These are phyloP conservation scores for Hypselothyrea guttata DNA, from an alignment of 2,888 invertebrate species.

Conservation along the genomic window DNA sequence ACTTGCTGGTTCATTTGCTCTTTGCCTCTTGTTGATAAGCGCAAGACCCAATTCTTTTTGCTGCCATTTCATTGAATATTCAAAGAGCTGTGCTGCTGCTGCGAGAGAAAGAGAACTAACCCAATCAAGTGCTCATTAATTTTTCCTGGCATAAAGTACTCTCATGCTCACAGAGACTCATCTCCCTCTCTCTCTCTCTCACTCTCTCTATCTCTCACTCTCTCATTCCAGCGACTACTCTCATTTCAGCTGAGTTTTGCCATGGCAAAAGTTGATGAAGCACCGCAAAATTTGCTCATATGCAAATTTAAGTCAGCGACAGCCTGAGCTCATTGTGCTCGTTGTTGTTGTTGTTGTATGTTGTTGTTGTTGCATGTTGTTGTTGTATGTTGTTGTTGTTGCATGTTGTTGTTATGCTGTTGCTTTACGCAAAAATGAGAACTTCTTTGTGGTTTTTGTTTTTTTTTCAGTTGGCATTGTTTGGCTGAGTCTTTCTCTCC, in stretches of 20 bases:
- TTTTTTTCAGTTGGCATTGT: slow-evolving; percentile 18
- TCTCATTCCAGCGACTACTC: too few relatives aligned
- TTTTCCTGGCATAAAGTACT: slow-evolving; percentile 43
- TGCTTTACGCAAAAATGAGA: too few relatives aligned
- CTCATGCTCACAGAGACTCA: too few relatives aligned
- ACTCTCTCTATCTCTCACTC: not conserved
- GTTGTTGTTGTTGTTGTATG: slow-evolving; percentile 1
- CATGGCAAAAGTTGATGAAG: slow-evolving; percentile 44
- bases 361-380: too few relatives aligned
- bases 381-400: too few relatives aligned
- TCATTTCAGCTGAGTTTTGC: slow-evolving; percentile 1
- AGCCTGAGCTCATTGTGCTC: too few relatives aligned
- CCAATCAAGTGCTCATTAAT: slow-evolving; percentile 61
- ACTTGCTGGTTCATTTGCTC: too few relatives aligned
- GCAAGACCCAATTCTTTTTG: too few relatives aligned
- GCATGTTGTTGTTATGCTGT: too few relatives aligned
- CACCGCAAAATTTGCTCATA: slow-evolving; percentile 59
- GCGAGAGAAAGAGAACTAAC: too few relatives aligned
- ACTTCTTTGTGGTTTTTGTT: slow-evolving; percentile 14
- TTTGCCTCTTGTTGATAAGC: too few relatives aligned
- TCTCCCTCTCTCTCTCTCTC: not conserved
- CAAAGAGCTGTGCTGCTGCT: too few relatives aligned
- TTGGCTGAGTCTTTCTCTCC: slow-evolving; percentile 8
- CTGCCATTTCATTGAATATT: slow-evolving; percentile 50
- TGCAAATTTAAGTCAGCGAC: slow-evolving; percentile 39